Evolutionary conservation across 2,113 vertebrate genomes (phyloP), one percentile per base, ranked within the genome.

Genomic region (Pluvianellus socialis): DNA sequence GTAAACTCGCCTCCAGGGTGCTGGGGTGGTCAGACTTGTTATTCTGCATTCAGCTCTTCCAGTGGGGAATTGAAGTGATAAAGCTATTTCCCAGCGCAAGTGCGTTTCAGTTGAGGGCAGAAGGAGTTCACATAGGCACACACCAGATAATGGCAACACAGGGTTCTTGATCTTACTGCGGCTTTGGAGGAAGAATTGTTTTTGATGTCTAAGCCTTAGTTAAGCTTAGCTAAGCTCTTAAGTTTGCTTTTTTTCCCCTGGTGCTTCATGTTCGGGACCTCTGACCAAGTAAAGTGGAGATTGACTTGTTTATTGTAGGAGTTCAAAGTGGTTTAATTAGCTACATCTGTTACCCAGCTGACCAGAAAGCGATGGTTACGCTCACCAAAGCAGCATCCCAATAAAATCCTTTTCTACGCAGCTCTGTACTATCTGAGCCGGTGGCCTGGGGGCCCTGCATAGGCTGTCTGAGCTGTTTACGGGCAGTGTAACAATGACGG

Each of bases 261-360:
- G 55, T 61, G 77, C 52, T 91, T 83, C 6, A 0, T 66, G 42
- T 90, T 79, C 62, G 67, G 70, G 67, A 95, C 87, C 53, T 88
- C 90, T 88, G 90, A 83, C 79, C 88, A 89, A 92, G 86, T 59
- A 21, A 65, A 90, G 56, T 76, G 65, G 50, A 91, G 93, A 66
- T 58, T 72, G 84, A 55, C 91, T 94, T 96, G 94, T 96, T 97
- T 95, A 77, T 91, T 96, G 59, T 73, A 74, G 32, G 67, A 95
- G 76, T 97, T 96, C 94, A 91, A 38, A 97, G 94, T 15, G 42
- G 19, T 66, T 90, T 95, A 90, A 96, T 96, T 85, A 87, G 84
- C 75, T 90, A 42, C 95, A 96, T 96, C 84, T 97, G 96, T 86
- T 95, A 61, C 53, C 58, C 95, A 96, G 89, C 91, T 97, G 92